These are phyloP conservation scores for Ficedula albicollis DNA, from an alignment of 2,797 vertebrate species.

Conservation along the genomic window DNA sequence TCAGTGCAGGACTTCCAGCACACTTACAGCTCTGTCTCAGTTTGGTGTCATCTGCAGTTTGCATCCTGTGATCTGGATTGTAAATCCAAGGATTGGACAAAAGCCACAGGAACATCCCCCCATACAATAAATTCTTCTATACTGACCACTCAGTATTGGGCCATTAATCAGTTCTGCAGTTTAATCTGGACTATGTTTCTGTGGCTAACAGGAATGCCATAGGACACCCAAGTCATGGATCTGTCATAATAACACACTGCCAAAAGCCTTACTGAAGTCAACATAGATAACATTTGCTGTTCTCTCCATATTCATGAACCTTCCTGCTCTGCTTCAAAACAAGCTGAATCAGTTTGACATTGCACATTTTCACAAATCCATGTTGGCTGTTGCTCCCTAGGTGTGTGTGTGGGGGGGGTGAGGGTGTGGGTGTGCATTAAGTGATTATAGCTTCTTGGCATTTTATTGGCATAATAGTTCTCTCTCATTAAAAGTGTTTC, in stretches of 20 bases:
- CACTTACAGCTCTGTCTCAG: background rate
- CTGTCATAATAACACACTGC: background rate
- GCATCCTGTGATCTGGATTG: background rate
- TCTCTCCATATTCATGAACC: background rate
- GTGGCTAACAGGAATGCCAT: background rate
- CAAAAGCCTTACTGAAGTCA: background rate
- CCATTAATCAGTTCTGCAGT: background rate
- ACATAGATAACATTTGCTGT: background rate
- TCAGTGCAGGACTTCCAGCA: background rate
- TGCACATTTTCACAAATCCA: background rate
- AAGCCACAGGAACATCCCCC: background rate
- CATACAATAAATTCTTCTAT: background rate
- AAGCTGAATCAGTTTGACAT: background rate
- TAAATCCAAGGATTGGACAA: background rate
- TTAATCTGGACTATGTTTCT: background rate
- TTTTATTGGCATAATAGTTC: background rate
- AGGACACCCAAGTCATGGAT: background rate
- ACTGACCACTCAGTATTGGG: background rate
- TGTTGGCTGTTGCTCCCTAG: background rate
- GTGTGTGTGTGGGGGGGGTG: accelerated
- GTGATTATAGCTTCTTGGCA: background rate
- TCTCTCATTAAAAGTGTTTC: background rate
- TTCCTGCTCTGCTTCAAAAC: background rate
- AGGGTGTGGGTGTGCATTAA: background rate
- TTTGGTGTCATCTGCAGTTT: background rate